phyloP scores from a whole-genome alignment of 2,113 vertebrate genomes.

The Balaenoptera acutorostrata region DNA sequence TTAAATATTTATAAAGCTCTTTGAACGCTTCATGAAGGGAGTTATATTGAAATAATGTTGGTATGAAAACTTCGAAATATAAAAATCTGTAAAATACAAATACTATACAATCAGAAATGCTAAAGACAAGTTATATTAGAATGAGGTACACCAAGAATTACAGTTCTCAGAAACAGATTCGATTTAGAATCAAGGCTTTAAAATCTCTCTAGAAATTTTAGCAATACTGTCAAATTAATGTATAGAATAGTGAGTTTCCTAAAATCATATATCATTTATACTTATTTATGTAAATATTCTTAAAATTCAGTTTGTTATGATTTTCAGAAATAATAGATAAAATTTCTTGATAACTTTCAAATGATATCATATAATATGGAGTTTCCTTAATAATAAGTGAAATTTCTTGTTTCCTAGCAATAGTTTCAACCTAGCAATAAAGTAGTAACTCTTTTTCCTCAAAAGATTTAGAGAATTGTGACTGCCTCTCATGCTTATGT shows the following conservation, averaged over 20 bases:
- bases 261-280: background rate
- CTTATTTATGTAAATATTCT: background rate
- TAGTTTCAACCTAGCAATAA: background rate
- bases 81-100: background rate
- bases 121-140: background rate
- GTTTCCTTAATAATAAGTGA: background rate
- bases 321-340: background rate
- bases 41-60: background rate
- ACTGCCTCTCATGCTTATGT: background rate
- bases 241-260: background rate
- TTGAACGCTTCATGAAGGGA: background rate
- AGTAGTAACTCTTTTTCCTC: background rate
- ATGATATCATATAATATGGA: background rate
- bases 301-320: background rate
- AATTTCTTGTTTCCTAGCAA: background rate
- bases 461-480: background rate
- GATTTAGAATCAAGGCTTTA: background rate
- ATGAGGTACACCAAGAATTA: background rate
- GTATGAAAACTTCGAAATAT: background rate
- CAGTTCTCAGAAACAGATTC: background rate
- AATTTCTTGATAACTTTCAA: background rate
- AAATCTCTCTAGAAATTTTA: background rate
- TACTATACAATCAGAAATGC: background rate
- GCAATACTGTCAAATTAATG: background rate
- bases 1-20: constrained; percentile 19